These are phyloP conservation scores for Trissoscelio sp. DNA, from an alignment of 2,888 invertebrate genomes.

Conservation along the genomic window DNA sequence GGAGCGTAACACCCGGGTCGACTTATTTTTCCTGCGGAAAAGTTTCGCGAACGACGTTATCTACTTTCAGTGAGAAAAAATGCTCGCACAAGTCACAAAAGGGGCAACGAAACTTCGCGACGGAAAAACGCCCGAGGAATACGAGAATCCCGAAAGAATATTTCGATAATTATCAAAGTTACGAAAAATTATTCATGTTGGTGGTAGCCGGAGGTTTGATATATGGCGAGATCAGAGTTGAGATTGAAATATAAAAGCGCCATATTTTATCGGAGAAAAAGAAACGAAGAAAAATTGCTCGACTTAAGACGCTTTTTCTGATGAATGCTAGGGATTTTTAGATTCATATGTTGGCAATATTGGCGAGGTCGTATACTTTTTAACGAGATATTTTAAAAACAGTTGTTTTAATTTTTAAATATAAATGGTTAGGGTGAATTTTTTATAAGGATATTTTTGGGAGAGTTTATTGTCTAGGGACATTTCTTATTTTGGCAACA, in stretches of 20 bases:
- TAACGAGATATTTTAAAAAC: too few species aligned
- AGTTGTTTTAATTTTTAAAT: too few species aligned
- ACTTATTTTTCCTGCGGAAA: slow-evolving; percentile 13
- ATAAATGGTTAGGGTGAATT: too few species aligned
- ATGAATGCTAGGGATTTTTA: neutral
- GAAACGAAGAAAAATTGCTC: neutral
- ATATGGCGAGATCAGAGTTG: neutral
- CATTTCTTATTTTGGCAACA: too few species aligned
- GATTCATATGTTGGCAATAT: neutral
- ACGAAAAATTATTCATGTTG: slow-evolving; percentile 8
- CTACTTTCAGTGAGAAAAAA: slow-evolving; percentile 17
- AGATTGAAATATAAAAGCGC: slow-evolving; percentile 2
- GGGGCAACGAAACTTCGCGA: slow-evolving; percentile 1
- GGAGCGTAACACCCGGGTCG: neutral
- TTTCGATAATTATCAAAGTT: slow-evolving; percentile 25
- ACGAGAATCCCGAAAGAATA: slow-evolving; percentile 6
- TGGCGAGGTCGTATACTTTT: too few species aligned
- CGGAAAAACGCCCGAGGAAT: slow-evolving; percentile 10
- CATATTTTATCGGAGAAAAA: neutral
- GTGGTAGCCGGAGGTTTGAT: neutral
- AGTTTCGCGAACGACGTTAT: slow-evolving; percentile 32
- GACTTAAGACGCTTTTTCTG: neutral
- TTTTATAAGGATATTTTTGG: too few species aligned
- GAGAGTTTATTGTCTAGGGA: too few species aligned
- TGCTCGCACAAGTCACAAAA: slow-evolving; percentile 6